Evolutionary conservation across 2,113 vertebrate species (phyloP).

Genomic region (Gallinago media): DNA sequence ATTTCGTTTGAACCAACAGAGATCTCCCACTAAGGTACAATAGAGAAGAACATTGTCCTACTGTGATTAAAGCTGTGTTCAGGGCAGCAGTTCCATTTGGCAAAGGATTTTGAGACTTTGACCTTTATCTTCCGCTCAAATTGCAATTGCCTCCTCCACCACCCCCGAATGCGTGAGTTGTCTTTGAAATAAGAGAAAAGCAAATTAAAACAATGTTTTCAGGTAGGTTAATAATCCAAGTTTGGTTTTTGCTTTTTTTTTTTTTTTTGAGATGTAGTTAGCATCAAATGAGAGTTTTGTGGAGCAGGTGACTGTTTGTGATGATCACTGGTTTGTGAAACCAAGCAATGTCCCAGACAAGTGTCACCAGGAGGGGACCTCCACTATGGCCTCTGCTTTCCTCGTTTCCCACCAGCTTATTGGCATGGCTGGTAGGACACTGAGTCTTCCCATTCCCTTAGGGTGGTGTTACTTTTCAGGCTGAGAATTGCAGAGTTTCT

Average conservation of each 20-base stretch:
- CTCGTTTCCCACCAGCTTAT: not conserved
- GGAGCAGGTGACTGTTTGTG: fast-evolving
- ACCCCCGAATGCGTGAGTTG: not conserved
- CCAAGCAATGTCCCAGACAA: not conserved
- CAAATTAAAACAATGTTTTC: not conserved
- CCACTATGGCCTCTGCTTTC: not conserved
- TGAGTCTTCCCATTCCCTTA: not conserved
- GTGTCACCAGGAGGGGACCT: not conserved
- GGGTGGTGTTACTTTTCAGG: not conserved
- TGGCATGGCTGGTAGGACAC: not conserved
- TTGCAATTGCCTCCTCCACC: not conserved
- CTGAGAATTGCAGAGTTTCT: not conserved
- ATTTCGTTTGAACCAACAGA: conserved; percentile 57
- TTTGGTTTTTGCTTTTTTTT: not conserved
- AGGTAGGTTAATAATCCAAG: not conserved
- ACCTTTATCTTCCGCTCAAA: not conserved
- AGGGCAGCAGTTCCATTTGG: conserved; percentile 36
- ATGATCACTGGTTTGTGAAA: not conserved
- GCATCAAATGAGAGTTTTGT: not conserved
- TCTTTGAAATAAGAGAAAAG: conserved; percentile 24
- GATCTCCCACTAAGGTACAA: conserved; percentile 62
- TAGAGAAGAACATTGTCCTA: conserved; percentile 43
- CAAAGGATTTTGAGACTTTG: conserved; percentile 26
- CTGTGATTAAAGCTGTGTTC: conserved; percentile 46
- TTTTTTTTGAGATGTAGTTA: not conserved